phyloP scores from a whole-genome alignment of 2,888 invertebrate species.

The Yponomeuta malinellus region DNA sequence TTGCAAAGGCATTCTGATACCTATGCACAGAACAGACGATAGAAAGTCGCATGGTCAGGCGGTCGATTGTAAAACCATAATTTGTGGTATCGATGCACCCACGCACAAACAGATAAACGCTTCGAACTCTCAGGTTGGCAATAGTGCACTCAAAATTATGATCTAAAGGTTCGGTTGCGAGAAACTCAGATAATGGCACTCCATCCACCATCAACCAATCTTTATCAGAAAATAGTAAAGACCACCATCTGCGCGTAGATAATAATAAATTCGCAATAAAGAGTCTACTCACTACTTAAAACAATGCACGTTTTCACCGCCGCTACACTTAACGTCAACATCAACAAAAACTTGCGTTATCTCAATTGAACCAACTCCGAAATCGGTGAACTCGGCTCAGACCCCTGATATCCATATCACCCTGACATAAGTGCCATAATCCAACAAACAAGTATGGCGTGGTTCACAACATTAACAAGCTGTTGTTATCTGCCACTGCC shows the following conservation, averaged over 20 bases:
- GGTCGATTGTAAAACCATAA: background rate
- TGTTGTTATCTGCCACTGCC: conserved; percentile 3
- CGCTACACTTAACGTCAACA: background rate
- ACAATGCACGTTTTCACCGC: background rate
- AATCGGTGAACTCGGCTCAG: background rate
- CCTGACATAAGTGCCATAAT: background rate
- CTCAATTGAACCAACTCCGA: background rate
- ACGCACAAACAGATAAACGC: background rate
- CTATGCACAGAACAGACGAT: background rate
- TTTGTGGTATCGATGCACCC: conserved; percentile 1
- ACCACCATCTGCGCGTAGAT: too few relatives aligned
- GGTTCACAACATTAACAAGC: background rate
- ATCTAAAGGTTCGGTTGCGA: background rate
- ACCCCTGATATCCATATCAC: background rate
- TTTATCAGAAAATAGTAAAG: too few relatives aligned
- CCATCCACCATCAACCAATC: too few relatives aligned
- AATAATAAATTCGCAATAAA: background rate
- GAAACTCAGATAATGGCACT: background rate
- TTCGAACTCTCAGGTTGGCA: background rate
- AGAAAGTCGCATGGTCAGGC: background rate
- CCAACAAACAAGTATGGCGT: background rate
- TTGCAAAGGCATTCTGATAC: background rate
- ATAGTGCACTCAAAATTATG: background rate
- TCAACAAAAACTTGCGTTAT: background rate
- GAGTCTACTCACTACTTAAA: background rate